Evolutionary conservation across 2,113 vertebrate genomes (phyloP), one percentile per base, ranked within the genome.

Genomic region (Uria lomvia): DNA sequence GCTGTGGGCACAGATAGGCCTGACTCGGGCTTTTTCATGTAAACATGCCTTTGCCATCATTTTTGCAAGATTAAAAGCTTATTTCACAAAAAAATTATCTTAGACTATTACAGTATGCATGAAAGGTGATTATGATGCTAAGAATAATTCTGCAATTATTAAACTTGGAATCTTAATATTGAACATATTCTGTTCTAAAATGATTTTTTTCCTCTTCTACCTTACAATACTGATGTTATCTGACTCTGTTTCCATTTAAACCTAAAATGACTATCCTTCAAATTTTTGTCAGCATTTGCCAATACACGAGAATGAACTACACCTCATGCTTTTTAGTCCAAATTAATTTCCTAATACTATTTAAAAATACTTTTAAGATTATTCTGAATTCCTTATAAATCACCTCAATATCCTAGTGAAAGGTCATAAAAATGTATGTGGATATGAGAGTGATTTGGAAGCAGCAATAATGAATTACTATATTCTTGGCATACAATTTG

Each of bases 371-470:
- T 26, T 88, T 90, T 45, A 62, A 40, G 15, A 55, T 86, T 94
- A 59, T 86, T 93, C 32, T 66, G 27, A 50, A 67, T 90, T 93
- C 13, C 58, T 79, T 86, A 83, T 82, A 90, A 96, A 94, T 93
- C 11, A 76, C 29, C 15, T 74, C 50, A 62, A 29, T 77, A 65
- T 40, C 21, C 27, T 49, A 52, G 30, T 23, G 47, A 76, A 93
- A 71, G 32, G 27, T 59, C 30, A 86, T 74, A 55, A 67, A 94
- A 94, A 77, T 65, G 6, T 56, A n/a, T 23, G 17, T 60, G 73
- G 49, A 43, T 63, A 8, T 60, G n/a, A 88, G 42, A 45, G 52
- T 60, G 76, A 86, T 63, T 71, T 84, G 65, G 43, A 86, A 94
- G 40, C 58, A 86, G 22, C 21, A 56, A 18, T 82, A 93, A 84